Percentiles rank a stretch among this genome's conserved stretches.
phyloP scores from a whole-genome alignment of 1,140 invertebrate species.

The Nasonia giraulti region DNA sequence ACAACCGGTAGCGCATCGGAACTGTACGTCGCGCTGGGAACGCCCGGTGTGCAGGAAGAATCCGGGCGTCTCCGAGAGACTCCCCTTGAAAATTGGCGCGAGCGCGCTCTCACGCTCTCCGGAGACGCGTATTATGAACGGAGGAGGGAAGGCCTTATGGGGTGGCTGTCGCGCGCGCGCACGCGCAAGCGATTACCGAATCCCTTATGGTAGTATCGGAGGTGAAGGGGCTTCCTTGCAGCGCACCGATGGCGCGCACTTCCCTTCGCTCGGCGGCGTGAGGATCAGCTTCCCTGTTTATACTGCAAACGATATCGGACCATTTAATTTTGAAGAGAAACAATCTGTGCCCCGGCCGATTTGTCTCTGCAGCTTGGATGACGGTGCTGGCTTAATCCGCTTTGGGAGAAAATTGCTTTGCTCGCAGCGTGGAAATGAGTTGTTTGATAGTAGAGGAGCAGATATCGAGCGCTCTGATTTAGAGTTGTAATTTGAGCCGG shows the following conservation, averaged over 20 bases:
- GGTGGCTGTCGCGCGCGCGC: background rate
- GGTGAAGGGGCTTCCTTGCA: slow-evolving; percentile 17
- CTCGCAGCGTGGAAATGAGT: background rate
- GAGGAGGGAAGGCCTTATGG: background rate
- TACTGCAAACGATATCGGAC: background rate
- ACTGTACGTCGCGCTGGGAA: slow-evolving; percentile 13
- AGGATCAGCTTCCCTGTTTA: slow-evolving; percentile 26
- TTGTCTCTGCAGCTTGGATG: background rate
- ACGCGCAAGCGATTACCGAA: background rate
- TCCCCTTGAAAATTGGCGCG: slow-evolving; percentile 22
- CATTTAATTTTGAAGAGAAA: slow-evolving; percentile 35
- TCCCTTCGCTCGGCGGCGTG: background rate
- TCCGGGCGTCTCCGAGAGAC: background rate
- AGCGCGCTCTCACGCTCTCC: slow-evolving; percentile 40
- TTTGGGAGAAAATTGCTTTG: slow-evolving; percentile 15
- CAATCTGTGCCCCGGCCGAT: background rate
- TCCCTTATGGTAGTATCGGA: background rate
- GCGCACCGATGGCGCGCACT: background rate
- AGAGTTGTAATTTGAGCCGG: too few species aligned
- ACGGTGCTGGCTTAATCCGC: slow-evolving; percentile 4
- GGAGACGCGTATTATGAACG: background rate
- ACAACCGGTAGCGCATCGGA: background rate
- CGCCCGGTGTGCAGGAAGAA: background rate
- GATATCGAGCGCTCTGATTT: too few species aligned
- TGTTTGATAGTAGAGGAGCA: too few species aligned